Conservation (phyloP, 2,888 invertebrate species). For the Drosophila anceps region DNA sequence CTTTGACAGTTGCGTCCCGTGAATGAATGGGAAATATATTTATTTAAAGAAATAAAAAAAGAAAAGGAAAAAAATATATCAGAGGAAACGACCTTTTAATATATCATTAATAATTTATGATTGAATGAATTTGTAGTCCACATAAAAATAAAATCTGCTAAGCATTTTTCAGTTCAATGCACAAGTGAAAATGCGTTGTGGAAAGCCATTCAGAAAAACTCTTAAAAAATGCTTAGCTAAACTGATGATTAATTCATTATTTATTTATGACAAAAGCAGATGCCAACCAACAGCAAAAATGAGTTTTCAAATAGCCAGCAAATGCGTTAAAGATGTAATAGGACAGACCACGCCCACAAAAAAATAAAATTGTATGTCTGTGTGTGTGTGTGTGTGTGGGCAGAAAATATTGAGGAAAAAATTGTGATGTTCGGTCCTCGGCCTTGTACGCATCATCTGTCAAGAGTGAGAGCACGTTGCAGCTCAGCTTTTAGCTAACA, state of each 20-base stretch:
- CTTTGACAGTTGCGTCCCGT: conserved; percentile 49
- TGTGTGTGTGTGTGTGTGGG: not conserved
- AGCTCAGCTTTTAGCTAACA: not conserved
- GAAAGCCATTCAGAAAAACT: conserved; percentile 6
- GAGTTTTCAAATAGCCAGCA: conserved; percentile 32
- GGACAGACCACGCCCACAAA: conserved; percentile 26
- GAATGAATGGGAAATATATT: conserved; percentile 29
- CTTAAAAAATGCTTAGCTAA: conserved; percentile 46
- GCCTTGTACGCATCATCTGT: conserved; percentile 71
- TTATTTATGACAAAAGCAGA: conserved; percentile 73
- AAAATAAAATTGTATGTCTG: too few species aligned
- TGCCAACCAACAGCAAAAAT: conserved; percentile 36
- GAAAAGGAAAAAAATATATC: too few species aligned
- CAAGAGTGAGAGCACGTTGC: conserved; percentile 20
- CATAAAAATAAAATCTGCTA: conserved; percentile 13
- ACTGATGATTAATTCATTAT: conserved; percentile 76
- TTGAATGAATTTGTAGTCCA: conserved; percentile 48
- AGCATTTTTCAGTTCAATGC: conserved; percentile 60
- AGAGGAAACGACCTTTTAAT: conserved; percentile 41
- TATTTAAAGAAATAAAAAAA: conserved; percentile 17
- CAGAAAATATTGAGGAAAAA: conserved; percentile 17
- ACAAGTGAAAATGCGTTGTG: conserved; percentile 58
- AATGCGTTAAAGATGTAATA: conserved; percentile 10
- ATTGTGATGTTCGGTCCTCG: conserved; percentile 14
- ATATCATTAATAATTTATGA: conserved; percentile 78